These are phyloP conservation scores for Morus bassanus DNA, from an alignment of 2,797 vertebrate species.

Conservation along the genomic window DNA sequence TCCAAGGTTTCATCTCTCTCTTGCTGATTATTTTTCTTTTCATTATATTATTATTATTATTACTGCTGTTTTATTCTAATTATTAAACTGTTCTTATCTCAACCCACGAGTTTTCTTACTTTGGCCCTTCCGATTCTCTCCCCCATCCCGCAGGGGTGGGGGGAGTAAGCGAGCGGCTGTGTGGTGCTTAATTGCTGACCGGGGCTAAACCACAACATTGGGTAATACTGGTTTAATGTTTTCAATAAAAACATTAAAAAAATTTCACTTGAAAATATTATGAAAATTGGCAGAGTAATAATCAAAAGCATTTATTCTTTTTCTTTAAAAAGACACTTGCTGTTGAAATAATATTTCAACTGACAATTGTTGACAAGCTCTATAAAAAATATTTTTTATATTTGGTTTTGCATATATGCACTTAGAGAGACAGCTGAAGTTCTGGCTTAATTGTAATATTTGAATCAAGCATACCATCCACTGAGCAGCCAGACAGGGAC, in stretches of 20 bases:
- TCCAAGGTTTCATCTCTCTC: too few species aligned
- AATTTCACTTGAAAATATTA: not conserved
- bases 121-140: too few species aligned
- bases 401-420: not conserved
- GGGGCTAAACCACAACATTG: too few species aligned
- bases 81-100: too few species aligned
- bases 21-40: too few species aligned
- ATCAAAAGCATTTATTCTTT: not conserved
- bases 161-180: too few species aligned
- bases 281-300: not conserved
- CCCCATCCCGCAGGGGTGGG: too few species aligned
- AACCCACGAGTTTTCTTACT: too few species aligned
- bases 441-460: not conserved
- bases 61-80: too few species aligned
- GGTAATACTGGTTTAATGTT: not conserved
- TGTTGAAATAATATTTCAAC: not conserved
- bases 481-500: not conserved
- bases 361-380: not conserved
- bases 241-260: not conserved
- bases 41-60: too few species aligned
- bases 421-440: not conserved
- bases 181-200: too few species aligned
- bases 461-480: not conserved
- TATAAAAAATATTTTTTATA: not conserved
- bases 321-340: not conserved